These are phyloP conservation scores for Pardalotus punctatus DNA, from an alignment of 2,113 vertebrate species.

Conservation along the genomic window DNA sequence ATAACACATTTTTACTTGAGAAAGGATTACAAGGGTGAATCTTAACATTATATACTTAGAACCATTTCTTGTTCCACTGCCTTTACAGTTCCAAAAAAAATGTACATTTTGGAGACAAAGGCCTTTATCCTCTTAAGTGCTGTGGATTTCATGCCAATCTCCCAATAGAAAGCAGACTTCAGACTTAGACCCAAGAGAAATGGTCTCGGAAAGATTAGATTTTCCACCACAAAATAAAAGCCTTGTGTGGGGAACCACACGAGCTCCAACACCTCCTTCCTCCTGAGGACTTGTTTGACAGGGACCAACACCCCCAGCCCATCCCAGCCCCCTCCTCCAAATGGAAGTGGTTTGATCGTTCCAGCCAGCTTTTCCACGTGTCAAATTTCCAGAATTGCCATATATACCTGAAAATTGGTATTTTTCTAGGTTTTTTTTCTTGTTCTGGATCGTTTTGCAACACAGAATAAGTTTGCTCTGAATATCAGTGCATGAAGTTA, in stretches of 20 bases:
- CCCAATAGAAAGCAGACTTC: constrained; percentile 51
- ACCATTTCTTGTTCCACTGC: constrained; percentile 6
- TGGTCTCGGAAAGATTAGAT: background rate
- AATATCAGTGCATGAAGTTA: rapidly evolving
- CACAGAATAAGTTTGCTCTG: background rate
- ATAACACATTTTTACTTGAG: constrained; percentile 1
- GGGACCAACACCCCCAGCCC: background rate
- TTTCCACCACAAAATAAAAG: constrained; percentile 34
- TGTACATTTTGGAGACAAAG: constrained; percentile 45
- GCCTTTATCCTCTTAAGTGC: constrained; percentile 42
- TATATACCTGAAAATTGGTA: background rate
- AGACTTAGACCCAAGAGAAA: constrained; percentile 20
- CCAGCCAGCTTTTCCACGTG: background rate
- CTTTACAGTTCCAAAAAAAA: background rate
- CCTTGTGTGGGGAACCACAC: background rate
- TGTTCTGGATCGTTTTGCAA: background rate
- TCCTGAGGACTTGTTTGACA: background rate
- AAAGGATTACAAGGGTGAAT: constrained; percentile 16
- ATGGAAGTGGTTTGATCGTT: background rate
- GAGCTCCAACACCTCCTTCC: background rate
- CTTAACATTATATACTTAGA: constrained; percentile 13
- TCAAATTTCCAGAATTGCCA: background rate
- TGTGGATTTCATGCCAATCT: constrained; percentile 55
- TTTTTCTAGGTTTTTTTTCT: background rate
- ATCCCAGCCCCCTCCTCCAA: background rate